A percentile compares a stretch with the other conserved stretches of the same genome.
Conservation (phyloP, 2,888 invertebrate species). For the Trissoscelio sp. region DNA sequence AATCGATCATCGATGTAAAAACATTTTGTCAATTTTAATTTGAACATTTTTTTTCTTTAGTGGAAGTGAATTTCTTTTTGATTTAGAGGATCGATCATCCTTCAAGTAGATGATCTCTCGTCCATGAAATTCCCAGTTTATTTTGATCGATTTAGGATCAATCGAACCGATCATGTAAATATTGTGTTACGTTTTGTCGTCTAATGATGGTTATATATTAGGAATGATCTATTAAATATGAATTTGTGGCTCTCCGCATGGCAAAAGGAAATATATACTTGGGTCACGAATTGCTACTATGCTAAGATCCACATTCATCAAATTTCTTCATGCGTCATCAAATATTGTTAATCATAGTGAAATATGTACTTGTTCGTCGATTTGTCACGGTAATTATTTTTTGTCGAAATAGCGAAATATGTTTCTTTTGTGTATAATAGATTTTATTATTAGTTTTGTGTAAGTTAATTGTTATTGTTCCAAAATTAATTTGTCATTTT, state of each 20-base stretch:
- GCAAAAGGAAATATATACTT: conserved; percentile 6
- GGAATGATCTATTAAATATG: background rate
- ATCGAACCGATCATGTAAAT: background rate
- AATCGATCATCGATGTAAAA: background rate
- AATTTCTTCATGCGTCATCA: conserved; percentile 40
- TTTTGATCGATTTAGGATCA: conserved; percentile 1
- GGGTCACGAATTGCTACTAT: conserved; percentile 1
- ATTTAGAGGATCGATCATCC: too few species aligned
- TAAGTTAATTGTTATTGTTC: too few species aligned
- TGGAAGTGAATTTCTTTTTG: too few species aligned
- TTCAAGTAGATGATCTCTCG: too few species aligned
- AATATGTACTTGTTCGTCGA: conserved; percentile 16
- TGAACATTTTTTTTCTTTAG: too few species aligned
- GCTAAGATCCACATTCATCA: conserved; percentile 34
- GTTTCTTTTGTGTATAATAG: background rate
- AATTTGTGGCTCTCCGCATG: background rate
- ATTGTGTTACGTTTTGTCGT: background rate
- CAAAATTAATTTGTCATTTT: too few species aligned
- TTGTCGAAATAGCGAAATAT: conserved; percentile 18
- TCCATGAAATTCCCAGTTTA: too few species aligned
- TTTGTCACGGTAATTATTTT: conserved; percentile 28
- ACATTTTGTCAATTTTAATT: too few species aligned
- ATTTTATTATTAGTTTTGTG: background rate
- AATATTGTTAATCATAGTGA: conserved; percentile 32
- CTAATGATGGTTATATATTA: background rate